Conservation (phyloP, 2,113 vertebrate genomes). For the Serinus canaria region DNA sequence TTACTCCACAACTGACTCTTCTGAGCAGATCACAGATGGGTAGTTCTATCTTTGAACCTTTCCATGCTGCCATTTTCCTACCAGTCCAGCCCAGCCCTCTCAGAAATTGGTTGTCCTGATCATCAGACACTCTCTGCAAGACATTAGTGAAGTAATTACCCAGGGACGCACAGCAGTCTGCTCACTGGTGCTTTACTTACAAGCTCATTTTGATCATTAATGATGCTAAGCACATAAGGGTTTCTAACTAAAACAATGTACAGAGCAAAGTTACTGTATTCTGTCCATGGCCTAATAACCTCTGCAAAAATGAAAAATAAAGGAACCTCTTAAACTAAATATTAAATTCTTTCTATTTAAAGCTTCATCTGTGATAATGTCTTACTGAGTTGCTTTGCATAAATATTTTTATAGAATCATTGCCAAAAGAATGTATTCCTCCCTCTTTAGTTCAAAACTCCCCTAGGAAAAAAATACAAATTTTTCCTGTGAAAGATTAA, state of each 20-base stretch:
- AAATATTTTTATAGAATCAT: neutral
- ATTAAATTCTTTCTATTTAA: neutral
- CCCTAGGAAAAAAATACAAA: neutral
- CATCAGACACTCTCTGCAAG: neutral
- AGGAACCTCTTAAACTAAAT: neutral
- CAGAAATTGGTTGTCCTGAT: neutral
- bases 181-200: neutral
- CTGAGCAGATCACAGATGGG: neutral
- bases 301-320: neutral
- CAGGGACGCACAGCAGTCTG: neutral
- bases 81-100: neutral
- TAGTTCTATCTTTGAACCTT: neutral
- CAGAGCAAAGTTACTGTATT: neutral
- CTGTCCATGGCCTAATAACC: neutral
- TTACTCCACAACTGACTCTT: neutral
- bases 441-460: neutral
- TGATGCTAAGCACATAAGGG: neutral
- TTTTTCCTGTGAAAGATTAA: neutral
- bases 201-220: neutral
- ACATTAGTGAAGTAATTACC: neutral
- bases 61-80: neutral
- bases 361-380: neutral
- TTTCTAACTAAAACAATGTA: neutral
- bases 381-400: neutral
- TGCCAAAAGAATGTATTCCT: neutral